Conservation (phyloP, 2,797 vertebrate species). For the Borostomias antarcticus region DNA sequence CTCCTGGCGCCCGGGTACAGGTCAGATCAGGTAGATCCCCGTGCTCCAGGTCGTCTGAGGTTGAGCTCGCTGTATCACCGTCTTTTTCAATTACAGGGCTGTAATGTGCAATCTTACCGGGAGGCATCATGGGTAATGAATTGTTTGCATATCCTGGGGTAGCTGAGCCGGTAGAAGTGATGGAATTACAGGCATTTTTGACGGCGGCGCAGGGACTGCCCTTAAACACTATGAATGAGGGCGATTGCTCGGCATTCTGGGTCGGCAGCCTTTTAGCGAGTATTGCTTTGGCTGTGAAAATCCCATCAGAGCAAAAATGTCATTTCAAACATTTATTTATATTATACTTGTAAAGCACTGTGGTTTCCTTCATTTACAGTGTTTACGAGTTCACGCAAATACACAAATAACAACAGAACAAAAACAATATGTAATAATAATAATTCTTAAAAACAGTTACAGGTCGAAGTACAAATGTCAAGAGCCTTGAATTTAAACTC, state of each 20-base stretch:
- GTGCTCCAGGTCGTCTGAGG: not conserved
- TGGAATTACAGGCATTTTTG: not conserved
- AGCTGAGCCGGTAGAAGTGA: not conserved
- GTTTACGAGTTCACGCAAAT: too few species aligned
- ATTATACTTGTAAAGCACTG: too few species aligned
- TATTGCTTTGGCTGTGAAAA: conserved; percentile 12
- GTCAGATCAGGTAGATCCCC: not conserved
- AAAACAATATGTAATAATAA: too few species aligned
- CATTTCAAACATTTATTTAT: too few species aligned
- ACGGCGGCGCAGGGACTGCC: not conserved
- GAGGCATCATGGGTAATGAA: conserved; percentile 20
- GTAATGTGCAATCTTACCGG: conserved; percentile 13
- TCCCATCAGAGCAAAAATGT: too few species aligned
- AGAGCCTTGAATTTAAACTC: too few species aligned
- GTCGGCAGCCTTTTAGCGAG: not conserved
- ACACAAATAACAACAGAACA: too few species aligned
- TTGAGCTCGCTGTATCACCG: not conserved
- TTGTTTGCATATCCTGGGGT: conserved; percentile 8
- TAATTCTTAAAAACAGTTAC: too few species aligned
- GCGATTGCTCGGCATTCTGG: not conserved
- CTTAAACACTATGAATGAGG: conserved; percentile 10
- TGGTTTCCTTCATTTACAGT: too few species aligned
- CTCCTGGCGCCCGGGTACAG: not conserved
- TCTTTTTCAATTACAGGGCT: conserved; percentile 19
- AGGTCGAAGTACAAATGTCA: too few species aligned